A percentile compares a stretch with the other conserved stretches of the same genome.
These are phyloP conservation scores for Gymnocypris eckloni DNA, from an alignment of 2,797 vertebrate genomes.

Conservation along the genomic window DNA sequence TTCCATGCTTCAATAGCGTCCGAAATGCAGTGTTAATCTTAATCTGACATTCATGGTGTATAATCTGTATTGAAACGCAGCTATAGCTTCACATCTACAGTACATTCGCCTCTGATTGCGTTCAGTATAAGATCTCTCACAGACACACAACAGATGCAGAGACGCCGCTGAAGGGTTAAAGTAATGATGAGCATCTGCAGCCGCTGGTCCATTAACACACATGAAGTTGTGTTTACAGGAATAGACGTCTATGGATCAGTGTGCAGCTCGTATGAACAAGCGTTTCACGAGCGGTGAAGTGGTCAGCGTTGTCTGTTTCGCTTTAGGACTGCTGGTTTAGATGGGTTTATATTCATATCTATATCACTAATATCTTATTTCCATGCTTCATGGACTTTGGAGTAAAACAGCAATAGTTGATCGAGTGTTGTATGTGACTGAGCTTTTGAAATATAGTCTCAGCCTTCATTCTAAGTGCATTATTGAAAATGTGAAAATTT, in stretches of 20 bases:
- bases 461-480: too few relatives aligned
- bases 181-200: neutral
- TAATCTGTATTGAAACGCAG: slow-evolving; percentile 43
- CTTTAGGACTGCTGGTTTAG: neutral
- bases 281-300: neutral
- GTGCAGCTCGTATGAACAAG: neutral
- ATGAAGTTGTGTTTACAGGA: neutral
- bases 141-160: slow-evolving; percentile 53
- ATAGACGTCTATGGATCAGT: neutral
- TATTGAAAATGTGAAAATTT: too few relatives aligned
- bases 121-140: slow-evolving; percentile 2
- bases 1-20: slow-evolving; percentile 30
- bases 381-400: neutral
- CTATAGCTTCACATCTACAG: neutral
- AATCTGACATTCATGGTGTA: slow-evolving; percentile 50
- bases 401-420: neutral
- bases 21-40: slow-evolving; percentile 50
- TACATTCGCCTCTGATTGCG: neutral
- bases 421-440: neutral
- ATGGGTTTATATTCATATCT: neutral
- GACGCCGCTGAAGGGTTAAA: neutral
- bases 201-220: neutral
- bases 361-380: too few relatives aligned
- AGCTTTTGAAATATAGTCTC: neutral
- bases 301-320: neutral